A percentile compares a stretch with the other conserved stretches of the same genome.
Evolutionary conservation across 2,113 vertebrate species (phyloP).

Genomic region (Entelurus aequoreus): DNA sequence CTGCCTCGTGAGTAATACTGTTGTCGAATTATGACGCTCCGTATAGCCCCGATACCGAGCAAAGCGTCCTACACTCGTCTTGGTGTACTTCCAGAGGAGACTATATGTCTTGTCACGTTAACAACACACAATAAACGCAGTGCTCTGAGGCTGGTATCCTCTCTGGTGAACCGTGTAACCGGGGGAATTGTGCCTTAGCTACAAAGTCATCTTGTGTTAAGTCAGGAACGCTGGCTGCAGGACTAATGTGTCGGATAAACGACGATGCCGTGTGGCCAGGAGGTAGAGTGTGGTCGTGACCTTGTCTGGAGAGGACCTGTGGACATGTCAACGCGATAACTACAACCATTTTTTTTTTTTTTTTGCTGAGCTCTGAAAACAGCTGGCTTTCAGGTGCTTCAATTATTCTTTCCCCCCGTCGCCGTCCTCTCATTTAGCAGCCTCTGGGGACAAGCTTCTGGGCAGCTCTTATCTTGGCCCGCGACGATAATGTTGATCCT

Average conservation of each 20-base stretch:
- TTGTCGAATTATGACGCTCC: conserved; percentile 17
- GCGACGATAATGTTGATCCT: conserved; percentile 59
- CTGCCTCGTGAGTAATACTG: conserved; percentile 2
- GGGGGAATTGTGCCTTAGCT: conserved; percentile 25
- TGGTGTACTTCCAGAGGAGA: conserved; percentile 29
- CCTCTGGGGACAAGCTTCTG: conserved; percentile 48
- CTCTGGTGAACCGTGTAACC: conserved; percentile 27
- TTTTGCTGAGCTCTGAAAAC: conserved; percentile 17
- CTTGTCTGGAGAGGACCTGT: conserved; percentile 36
- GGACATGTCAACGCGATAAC: conserved; percentile 42
- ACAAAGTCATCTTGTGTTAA: conserved; percentile 43
- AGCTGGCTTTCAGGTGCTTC: conserved; percentile 40
- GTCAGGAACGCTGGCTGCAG: conserved; percentile 25
- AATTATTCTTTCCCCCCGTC: conserved; percentile 14
- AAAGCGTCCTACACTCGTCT: conserved; percentile 39
- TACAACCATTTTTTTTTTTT: conserved; percentile 21
- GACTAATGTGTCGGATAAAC: conserved; percentile 49
- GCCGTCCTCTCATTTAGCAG: conserved; percentile 46
- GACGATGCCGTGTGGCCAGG: conserved; percentile 8
- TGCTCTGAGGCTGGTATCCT: conserved; percentile 28
- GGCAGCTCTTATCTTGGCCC: conserved; percentile 38
- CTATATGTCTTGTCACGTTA: conserved; percentile 45
- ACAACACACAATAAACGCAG: conserved; percentile 27
- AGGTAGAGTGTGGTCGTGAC: conserved; percentile 41
- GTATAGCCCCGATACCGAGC: conserved; percentile 15